Evolutionary conservation across 2,888 invertebrate species (phyloP).

Genomic region (Sphaerophoria rueppellii): DNA sequence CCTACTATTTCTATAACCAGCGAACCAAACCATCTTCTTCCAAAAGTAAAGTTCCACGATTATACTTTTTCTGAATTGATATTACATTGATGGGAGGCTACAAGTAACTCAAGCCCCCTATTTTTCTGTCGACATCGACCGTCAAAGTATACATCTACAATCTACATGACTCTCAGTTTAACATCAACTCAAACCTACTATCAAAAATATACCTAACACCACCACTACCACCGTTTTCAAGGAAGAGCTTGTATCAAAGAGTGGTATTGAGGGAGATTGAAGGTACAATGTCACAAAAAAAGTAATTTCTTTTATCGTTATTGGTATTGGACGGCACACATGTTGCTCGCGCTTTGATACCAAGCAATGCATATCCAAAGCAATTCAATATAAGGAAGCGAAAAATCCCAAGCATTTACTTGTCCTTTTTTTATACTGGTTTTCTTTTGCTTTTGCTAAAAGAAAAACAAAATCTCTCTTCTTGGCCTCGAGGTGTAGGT

Average conservation of each 20-base stretch:
- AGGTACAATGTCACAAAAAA: slow-evolving; percentile 57
- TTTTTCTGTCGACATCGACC: background rate
- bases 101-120: slow-evolving; percentile 17
- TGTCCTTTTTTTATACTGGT: slow-evolving; percentile 11
- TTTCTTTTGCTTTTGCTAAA: slow-evolving; percentile 9
- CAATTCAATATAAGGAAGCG: slow-evolving; percentile 64
- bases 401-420: slow-evolving; percentile 53
- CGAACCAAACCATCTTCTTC: background rate
- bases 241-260: background rate
- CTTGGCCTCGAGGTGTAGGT: background rate
- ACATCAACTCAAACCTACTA: slow-evolving; percentile 43
- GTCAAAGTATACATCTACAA: background rate
- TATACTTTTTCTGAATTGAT: too few species aligned
- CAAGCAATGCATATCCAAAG: slow-evolving; percentile 36
- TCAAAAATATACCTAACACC: too few species aligned
- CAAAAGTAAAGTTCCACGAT: background rate
- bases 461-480: background rate
- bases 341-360: slow-evolving; percentile 55
- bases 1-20: background rate
- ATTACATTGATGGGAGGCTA: background rate
- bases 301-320: slow-evolving; percentile 69
- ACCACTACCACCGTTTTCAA: background rate
- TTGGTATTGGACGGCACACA: slow-evolving; percentile 63
- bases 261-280: background rate
- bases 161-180: slow-evolving; percentile 18